Evolutionary conservation across 2,113 vertebrate genomes (phyloP).

Genomic region (Psammodynastes pulverulentus): DNA sequence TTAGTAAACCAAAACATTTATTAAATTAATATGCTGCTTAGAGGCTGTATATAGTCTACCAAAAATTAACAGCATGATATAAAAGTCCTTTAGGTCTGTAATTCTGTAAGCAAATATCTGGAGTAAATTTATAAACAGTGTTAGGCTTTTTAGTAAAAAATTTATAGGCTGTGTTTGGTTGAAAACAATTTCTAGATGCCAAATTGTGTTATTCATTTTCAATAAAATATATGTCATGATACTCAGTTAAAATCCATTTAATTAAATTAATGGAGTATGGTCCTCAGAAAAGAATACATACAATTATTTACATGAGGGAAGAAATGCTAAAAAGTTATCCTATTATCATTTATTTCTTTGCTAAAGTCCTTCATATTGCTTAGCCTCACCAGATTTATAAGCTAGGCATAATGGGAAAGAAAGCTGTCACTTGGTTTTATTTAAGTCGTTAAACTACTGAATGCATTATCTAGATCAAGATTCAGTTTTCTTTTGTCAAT

Average conservation of each 20-base stretch:
- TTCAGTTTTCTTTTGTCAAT: no score
- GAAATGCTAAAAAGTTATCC: neutral
- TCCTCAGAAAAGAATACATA: neutral
- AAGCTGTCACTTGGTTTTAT: no score
- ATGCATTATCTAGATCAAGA: no score
- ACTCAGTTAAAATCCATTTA: neutral
- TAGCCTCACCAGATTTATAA: no score
- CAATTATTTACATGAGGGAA: neutral
- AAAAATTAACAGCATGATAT: neutral
- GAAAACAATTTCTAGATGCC: neutral
- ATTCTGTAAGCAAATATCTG: neutral
- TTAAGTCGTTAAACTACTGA: no score
- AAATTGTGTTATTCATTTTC: neutral
- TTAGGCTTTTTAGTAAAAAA: neutral
- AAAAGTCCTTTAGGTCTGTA: neutral
- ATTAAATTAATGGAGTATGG: neutral
- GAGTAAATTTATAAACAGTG: no score
- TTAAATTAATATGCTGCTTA: slow-evolving; percentile 26
- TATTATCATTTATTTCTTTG: neutral
- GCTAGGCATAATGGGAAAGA: no score
- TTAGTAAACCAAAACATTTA: slow-evolving; percentile 65
- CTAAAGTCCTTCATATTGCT: no score
- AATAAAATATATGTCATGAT: neutral
- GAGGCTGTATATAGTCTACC: neutral
- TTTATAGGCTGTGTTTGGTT: neutral